Evolutionary conservation across 1,140 invertebrate genomes (phyloP), one percentile per base, ranked within the genome.

Genomic region (Drosophila teissieri): DNA sequence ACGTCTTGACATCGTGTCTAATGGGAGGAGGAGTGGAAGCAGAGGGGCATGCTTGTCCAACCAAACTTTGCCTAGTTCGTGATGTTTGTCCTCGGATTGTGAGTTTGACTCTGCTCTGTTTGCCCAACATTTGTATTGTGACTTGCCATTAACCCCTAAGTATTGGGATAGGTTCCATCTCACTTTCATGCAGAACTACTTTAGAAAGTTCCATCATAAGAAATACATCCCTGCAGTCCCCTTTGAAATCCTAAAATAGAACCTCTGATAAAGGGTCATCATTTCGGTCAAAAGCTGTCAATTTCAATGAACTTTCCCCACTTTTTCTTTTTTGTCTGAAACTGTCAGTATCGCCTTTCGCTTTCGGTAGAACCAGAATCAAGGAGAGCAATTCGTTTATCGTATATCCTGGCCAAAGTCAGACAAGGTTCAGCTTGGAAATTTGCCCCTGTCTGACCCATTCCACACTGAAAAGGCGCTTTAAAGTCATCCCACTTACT

Each of bases 1-100:
- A 77, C 74, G 62, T 75, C 74, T 77, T 76, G 74, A 76, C 73
- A 68, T 75, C 40, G 55, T 76, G 54, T 75, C 63, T 52, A 53
- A 68, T 51, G 62, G 55, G 8, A 22, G 31, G 22, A 51, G 62
- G 39, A 24, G 22, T 8, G 19, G 10, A 1, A 19, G 48, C 17
- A 65, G 36, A 1, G 22, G 37, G 22, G 31, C 27, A 7, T 17
- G 31, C 10, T 39, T 53, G 39, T 27, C 49, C 17, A 24, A 63
- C 55, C 34, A 36, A 72, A 70, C 36, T 72, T 40, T 31, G 40
- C 46, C 40, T 15, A 58, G 48, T 67, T 52, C 46, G 54, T 58
- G 73, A 67, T 75, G 61, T 74, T 74, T 75, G 58, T 73, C 52
- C 3, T 57, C 54, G 61, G 73, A 48, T 34, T 67, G 37, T 15